These are phyloP conservation scores for Dasyurus viverrinus DNA, from an alignment of 2,113 vertebrate species.

Conservation along the genomic window DNA sequence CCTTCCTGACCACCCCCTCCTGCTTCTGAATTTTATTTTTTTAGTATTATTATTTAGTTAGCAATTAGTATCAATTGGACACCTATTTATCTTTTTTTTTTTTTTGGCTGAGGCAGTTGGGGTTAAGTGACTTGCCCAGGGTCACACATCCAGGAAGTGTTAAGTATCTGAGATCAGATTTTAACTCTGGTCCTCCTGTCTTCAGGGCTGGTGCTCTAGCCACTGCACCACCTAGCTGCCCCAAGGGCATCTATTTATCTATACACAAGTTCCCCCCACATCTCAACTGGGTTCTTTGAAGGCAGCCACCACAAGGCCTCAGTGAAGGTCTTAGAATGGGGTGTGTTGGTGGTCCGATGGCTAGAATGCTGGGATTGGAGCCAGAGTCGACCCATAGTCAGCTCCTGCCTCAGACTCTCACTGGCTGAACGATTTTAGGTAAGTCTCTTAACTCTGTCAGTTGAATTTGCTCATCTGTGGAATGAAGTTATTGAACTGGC, in stretches of 20 bases:
- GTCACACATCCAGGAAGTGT: too few relatives aligned
- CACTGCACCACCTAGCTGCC: too few relatives aligned
- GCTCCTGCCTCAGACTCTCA: not conserved
- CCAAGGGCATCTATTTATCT: not conserved
- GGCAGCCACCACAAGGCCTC: not conserved
- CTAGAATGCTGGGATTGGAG: not conserved
- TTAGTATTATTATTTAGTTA: not conserved
- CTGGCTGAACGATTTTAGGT: not conserved
- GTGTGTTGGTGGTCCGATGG: too few relatives aligned
- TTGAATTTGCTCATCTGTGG: not conserved
- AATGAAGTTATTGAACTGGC: not conserved
- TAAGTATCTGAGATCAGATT: too few relatives aligned
- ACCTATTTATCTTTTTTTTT: too few relatives aligned
- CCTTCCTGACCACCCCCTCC: not conserved
- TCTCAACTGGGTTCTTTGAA: not conserved
- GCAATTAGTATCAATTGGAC: too few relatives aligned
- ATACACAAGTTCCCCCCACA: not conserved
- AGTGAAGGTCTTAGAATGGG: not conserved
- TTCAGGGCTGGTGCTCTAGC: too few relatives aligned
- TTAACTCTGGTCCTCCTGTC: too few relatives aligned
- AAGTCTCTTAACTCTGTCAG: not conserved
- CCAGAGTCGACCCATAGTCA: not conserved
- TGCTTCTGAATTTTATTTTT: not conserved
- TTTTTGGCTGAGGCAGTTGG: too few relatives aligned
- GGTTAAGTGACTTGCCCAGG: too few relatives aligned